phyloP scores from a whole-genome alignment of 1,140 invertebrate genomes.

The Drosophila teissieri region DNA sequence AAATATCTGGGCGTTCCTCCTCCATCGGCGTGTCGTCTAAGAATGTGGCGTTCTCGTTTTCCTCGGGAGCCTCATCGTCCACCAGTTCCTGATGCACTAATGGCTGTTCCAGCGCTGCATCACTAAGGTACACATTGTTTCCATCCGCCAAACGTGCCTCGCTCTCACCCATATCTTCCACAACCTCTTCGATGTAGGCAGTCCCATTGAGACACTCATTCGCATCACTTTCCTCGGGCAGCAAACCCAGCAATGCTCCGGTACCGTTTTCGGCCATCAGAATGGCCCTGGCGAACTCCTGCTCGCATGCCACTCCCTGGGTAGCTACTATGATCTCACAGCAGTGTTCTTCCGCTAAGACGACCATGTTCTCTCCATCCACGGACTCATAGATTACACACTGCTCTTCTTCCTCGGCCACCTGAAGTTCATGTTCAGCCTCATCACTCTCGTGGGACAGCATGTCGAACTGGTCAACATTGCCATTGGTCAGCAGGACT shows the following conservation, averaged over 20 bases:
- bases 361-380: slow-evolving; percentile 54
- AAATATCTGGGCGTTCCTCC: slow-evolving; percentile 59
- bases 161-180: slow-evolving; percentile 18
- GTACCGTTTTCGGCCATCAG: slow-evolving; percentile 36
- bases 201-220: slow-evolving; percentile 37
- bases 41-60: slow-evolving; percentile 53
- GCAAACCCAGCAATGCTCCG: slow-evolving; percentile 31
- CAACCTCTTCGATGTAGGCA: slow-evolving; percentile 33
- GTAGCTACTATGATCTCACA: slow-evolving; percentile 68
- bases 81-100: slow-evolving; percentile 29
- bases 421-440: not conserved
- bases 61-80: slow-evolving; percentile 47
- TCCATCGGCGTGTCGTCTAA: slow-evolving; percentile 53
- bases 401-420: slow-evolving; percentile 1
- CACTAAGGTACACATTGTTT: slow-evolving; percentile 63
- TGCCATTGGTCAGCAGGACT: slow-evolving; percentile 43
- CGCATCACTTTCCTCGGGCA: slow-evolving; percentile 1
- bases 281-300: slow-evolving; percentile 52
- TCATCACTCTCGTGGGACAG: not conserved
- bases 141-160: slow-evolving; percentile 15
- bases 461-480: slow-evolving; percentile 19
- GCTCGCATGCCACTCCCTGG: slow-evolving; percentile 46
- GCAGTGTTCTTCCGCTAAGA: slow-evolving; percentile 60
- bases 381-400: slow-evolving; percentile 58
- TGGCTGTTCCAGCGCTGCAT: slow-evolving; percentile 57